Percentiles rank a stretch among this genome's conserved stretches.
phyloP scores from a whole-genome alignment of 2,797 vertebrate genomes.

The Thaleichthys pacificus region DNA sequence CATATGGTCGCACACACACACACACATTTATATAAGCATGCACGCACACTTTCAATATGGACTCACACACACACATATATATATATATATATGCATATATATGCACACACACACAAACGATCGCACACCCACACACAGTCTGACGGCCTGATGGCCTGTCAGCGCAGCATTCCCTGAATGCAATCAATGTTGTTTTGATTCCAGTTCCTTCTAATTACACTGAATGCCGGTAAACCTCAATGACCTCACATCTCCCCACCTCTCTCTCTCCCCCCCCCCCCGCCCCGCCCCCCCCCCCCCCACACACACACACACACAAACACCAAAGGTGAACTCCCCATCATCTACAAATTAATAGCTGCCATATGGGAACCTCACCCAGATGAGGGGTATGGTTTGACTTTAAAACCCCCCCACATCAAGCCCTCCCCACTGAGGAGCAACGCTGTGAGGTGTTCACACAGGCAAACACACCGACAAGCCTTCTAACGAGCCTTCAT shows the following conservation, averaged over 20 bases:
- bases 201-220: conserved; percentile 62
- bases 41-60: neutral
- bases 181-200: conserved; percentile 66
- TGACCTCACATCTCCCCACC: conserved; percentile 51
- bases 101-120: neutral
- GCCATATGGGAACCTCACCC: neutral
- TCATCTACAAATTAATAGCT: neutral
- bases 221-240: conserved; percentile 60
- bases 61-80: neutral
- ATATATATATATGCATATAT: neutral
- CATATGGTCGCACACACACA: conserved; percentile 4
- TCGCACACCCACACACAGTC: neutral
- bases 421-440: neutral
- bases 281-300: conserved; percentile 35
- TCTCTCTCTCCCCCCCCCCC: conserved; percentile 5
- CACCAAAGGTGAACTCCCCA: conserved; percentile 5
- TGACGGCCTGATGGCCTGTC: conserved; percentile 15
- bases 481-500: too few species aligned
- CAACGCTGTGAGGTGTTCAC: too few species aligned
- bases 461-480: too few species aligned
- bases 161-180: conserved; percentile 42
- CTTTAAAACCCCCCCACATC: too few species aligned
- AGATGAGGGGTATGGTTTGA: too few species aligned
- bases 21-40: conserved; percentile 2
- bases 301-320: conserved; percentile 15